A percentile compares a stretch with the other conserved stretches of the same genome.
These are phyloP conservation scores for Drosophila busckii DNA, from an alignment of 1,140 invertebrate genomes.

Conservation along the genomic window DNA sequence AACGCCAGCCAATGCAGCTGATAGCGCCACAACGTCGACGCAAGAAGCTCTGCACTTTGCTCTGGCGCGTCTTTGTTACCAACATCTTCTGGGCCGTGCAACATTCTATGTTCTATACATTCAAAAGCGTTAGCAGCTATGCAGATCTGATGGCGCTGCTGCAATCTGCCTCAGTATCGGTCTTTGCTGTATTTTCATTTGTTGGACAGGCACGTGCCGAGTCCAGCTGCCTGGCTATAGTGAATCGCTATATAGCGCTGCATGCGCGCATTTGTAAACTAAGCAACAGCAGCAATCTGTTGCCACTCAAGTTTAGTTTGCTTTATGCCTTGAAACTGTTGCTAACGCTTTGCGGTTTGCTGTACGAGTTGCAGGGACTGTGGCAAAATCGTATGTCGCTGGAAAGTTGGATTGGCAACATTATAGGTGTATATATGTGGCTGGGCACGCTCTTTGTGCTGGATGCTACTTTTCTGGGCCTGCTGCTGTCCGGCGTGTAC, in stretches of 20 bases:
- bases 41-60: conserved; percentile 24
- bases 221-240: conserved; percentile 20
- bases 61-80: conserved; percentile 51
- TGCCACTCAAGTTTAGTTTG: conserved; percentile 35
- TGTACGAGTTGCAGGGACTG: conserved; percentile 43
- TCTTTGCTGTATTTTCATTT: conserved; percentile 49
- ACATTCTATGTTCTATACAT: conserved; percentile 6
- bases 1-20: conserved; percentile 21
- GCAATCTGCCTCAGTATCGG: conserved; percentile 29
- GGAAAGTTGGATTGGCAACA: neutral
- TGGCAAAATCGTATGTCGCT: neutral
- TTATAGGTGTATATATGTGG: conserved; percentile 55
- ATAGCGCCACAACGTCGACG: conserved; percentile 14
- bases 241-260: conserved; percentile 52
- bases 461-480: conserved; percentile 60
- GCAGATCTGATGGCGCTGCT: conserved; percentile 35
- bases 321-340: conserved; percentile 33
- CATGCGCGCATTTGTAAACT: conserved; percentile 35
- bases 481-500: conserved; percentile 47
- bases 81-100: conserved; percentile 27
- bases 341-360: conserved; percentile 38
- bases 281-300: conserved; percentile 19
- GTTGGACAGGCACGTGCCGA: conserved; percentile 40
- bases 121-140: conserved; percentile 22
- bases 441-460: conserved; percentile 57